Base-by-base conservation (phyloP, 2,797 vertebrate species). In the Takifugu ocellatus region DNA sequence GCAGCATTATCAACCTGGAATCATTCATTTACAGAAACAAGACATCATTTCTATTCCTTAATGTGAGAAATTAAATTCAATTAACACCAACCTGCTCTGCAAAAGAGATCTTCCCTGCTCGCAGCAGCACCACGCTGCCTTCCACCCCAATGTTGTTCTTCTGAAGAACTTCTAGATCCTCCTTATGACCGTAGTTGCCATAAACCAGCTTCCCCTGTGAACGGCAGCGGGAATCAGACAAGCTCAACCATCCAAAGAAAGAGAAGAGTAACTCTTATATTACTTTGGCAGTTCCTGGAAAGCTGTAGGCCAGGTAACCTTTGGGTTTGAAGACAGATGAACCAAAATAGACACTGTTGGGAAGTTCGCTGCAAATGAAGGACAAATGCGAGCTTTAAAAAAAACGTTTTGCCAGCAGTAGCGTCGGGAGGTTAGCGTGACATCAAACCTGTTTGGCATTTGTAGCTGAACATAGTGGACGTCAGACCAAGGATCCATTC, bases 291-390 rank as follows among this genome's bases (percentile, higher is more conserved):
- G 14, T 75, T 11, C 56, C 65, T 0, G 24, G 43, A 31, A 78
- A 68, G 56, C 96, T 96, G 77, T 96, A 99, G 0, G 97, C 94
- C 68, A 98, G 88, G 2, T 91, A 98, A 0, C 90, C 91, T 1
- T 21, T 0, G 0, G 92, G 89, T 2, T 4, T 0, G 25, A 89
- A 81, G 43, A 16, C 61, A 0, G 73, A 21, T 0, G 65, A 51
- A 5, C 70, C 86, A 49, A 90, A 84, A 1, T 2, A 0, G 25
- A 92, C 66, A 0, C 33, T 59, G 79, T 91, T 92, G 60, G 84
- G 69, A 2, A 2, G 67, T 5, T 47, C 0, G 12, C 91, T 92
- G 79, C 47, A 9, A 48, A 48, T 21, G 10, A 48, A 31, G 21
- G 26, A 47, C 12, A 27, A 26, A 49, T 3, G 3, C 36, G 4